Conservation (phyloP, 2,113 vertebrate species). For the Gymnobelideus leadbeateri region DNA sequence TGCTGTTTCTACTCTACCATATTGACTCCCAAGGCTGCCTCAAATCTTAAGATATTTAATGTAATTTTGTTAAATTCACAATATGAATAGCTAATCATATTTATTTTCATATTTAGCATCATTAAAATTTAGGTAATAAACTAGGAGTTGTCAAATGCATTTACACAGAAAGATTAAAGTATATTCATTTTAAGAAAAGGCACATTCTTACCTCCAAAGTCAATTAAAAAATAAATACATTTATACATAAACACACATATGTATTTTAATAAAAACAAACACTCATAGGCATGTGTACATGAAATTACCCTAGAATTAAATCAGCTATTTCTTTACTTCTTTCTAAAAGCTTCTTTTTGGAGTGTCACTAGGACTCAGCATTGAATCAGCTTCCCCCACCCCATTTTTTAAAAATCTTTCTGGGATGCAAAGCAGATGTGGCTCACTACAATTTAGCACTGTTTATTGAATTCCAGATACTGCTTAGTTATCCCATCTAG, state of each 20-base stretch:
- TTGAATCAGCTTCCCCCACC: background rate
- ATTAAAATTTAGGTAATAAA: background rate
- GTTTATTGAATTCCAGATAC: background rate
- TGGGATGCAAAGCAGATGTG: background rate
- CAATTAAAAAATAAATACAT: background rate
- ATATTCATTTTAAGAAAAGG: too few species aligned
- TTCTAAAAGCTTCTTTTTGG: background rate
- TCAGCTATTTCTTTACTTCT: background rate
- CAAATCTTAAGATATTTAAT: background rate
- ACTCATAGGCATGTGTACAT: too few species aligned
- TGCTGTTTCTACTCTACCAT: too few species aligned
- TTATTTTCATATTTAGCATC: background rate
- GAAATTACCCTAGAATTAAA: background rate
- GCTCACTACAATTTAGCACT: background rate
- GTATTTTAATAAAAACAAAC: background rate
- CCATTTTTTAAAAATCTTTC: background rate
- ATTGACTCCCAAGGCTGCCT: too few species aligned
- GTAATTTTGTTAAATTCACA: background rate
- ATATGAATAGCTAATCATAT: background rate
- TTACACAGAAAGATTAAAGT: background rate
- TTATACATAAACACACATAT: background rate
- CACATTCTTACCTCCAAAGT: too few species aligned
- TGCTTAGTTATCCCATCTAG: background rate
- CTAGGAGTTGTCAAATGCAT: background rate
- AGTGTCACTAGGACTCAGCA: background rate